Evolutionary conservation across 2,888 invertebrate genomes (phyloP), one percentile per base, ranked within the genome.

Genomic region (Nemoura dubitans): DNA sequence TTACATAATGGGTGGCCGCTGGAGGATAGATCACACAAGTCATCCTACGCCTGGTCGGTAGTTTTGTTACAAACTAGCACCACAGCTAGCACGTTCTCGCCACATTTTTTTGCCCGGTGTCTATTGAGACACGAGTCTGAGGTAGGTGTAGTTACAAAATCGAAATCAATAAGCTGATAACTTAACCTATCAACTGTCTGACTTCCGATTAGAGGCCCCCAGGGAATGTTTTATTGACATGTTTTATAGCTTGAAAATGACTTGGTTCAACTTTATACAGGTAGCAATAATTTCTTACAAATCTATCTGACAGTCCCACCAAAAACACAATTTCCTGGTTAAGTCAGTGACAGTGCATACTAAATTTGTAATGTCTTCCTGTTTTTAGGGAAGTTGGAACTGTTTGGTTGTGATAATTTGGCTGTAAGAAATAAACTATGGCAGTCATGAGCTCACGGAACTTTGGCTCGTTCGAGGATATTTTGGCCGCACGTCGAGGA

Each of bases 401-500:
- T 59, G 59, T 59, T 59, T 59, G 59, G 59, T 59, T 59, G 59
- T 59, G 59, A 59, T 16, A 59, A 16, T 59, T 21, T 59, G 59
- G 59, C 59, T 59, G 59, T 59, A 21, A 59, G 21, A 59, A 59
- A 59, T 10, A 16, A 16, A 21, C 16, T 1, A 59, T 59, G 59
- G 59, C 59, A 59, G 59, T 59, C 59, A 59, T 59, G 59, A 59
- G 59, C 59, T 59, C 59, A 59, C 59, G 59, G 59, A 59, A 59
- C 59, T 59, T 59, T 59, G 59, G 59, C 59, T 90, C 90, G 87
- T 94, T 94, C 90, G 91, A 92, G 88, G 94, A 96, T 91, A 93
- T 95, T 88, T 90, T 96, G 89, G 92, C 92, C 88, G 93, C 93
- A 76, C 92, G 95, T 89, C 92, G 93, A 87, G 91, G 92, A 26